These are phyloP conservation scores for Staurois parvus DNA, from an alignment of 2,797 vertebrate species.

Conservation along the genomic window DNA sequence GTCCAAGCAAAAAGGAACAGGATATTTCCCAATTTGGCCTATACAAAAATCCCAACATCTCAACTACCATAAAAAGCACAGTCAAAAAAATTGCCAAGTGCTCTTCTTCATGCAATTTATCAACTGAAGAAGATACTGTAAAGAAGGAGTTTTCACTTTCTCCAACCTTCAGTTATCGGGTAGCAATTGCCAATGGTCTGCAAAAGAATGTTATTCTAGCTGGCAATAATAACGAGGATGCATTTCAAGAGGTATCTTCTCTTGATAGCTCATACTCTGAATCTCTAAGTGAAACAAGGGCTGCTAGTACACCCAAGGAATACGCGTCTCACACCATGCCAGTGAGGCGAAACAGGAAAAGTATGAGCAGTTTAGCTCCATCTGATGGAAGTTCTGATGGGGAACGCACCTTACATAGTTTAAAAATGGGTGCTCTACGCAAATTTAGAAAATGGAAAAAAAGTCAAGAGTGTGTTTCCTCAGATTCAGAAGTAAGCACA, in stretches of 20 bases:
- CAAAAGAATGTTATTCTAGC: conserved; percentile 81
- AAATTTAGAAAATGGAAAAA: conserved; percentile 98
- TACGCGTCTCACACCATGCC: conserved; percentile 90
- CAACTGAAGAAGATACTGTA: conserved; percentile 85
- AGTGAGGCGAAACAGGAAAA: conserved; percentile 95
- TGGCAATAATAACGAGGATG: conserved; percentile 84
- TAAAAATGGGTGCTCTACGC: conserved; percentile 91
- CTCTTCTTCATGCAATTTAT: conserved; percentile 90
- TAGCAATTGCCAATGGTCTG: conserved; percentile 96
- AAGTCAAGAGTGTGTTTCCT: conserved; percentile 97
- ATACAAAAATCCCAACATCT: conserved; percentile 85
- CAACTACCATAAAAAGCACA: conserved; percentile 91
- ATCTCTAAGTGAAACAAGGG: conserved; percentile 87
- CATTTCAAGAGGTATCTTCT: conserved; percentile 87
- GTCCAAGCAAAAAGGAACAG: conserved; percentile 86
- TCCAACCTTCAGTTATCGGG: conserved; percentile 97
- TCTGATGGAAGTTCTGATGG: conserved; percentile 97
- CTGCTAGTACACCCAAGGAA: conserved; percentile 80
- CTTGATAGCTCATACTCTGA: conserved; percentile 89
- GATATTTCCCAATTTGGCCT: conserved; percentile 82
- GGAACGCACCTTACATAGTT: conserved; percentile 90
- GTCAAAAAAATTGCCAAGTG: conserved; percentile 95
- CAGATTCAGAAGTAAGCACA: conserved; percentile 94
- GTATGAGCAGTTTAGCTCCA: conserved; percentile 93
- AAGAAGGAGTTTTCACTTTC: conserved; percentile 92